Conservation (phyloP, 2,888 invertebrate genomes). For the Drosophila macrospina region DNA sequence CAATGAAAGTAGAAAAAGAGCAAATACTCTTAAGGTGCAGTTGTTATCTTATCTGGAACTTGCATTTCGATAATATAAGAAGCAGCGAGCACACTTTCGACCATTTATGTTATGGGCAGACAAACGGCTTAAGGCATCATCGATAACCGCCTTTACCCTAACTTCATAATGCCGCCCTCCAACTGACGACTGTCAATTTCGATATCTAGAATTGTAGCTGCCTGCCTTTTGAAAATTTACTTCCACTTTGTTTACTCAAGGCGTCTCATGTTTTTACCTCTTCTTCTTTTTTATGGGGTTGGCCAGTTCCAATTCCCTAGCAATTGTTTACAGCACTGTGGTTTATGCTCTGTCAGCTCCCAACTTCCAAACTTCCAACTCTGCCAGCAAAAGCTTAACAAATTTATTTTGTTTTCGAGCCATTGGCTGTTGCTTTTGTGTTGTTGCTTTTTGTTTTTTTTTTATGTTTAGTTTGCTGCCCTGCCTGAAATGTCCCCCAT, state of each 20-base stretch:
- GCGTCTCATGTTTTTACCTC: conserved; percentile 5
- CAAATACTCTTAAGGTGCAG: conserved; percentile 8
- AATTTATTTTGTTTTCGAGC: conserved; percentile 64
- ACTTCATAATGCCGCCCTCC: neutral
- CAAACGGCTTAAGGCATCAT: conserved; percentile 27
- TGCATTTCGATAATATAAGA: conserved; percentile 65
- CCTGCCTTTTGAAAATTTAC: conserved; percentile 56
- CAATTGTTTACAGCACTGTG: conserved; percentile 71
- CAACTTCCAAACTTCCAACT: conserved; percentile 25
- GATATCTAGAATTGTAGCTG: conserved; percentile 56
- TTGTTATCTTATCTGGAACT: conserved; percentile 55
- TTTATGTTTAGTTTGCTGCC: conserved; percentile 50
- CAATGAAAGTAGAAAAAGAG: conserved; percentile 3
- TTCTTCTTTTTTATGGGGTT: conserved; percentile 19
- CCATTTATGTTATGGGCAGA: conserved; percentile 4
- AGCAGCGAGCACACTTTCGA: conserved; percentile 65
- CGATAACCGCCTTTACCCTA: conserved; percentile 37
- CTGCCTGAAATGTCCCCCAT: conserved; percentile 7
- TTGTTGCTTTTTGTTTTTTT: too few species aligned
- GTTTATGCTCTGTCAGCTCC: conserved; percentile 56
- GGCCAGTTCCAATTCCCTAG: conserved; percentile 25
- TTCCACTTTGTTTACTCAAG: conserved; percentile 63
- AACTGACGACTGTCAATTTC: conserved; percentile 57
- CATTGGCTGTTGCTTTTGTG: conserved; percentile 8
- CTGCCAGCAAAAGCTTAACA: conserved; percentile 49